These are phyloP conservation scores for Drosophila setosimentum DNA, from an alignment of 2,888 invertebrate genomes.

Conservation along the genomic window DNA sequence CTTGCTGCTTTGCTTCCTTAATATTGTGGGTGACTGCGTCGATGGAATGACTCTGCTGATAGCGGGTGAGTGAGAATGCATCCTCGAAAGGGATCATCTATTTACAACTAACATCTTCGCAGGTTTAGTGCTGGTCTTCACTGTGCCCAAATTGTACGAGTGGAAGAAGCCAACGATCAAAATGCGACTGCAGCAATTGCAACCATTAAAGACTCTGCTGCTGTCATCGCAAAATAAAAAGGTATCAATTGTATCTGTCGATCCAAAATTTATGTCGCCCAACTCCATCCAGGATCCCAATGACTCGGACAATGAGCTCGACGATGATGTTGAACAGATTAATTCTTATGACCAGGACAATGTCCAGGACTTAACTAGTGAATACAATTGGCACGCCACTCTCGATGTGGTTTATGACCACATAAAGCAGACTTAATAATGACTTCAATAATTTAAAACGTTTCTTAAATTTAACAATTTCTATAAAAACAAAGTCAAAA, in stretches of 20 bases:
- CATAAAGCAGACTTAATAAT: slow-evolving; percentile 23
- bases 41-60: slow-evolving; percentile 33
- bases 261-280: slow-evolving; percentile 16
- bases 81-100: not conserved
- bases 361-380: not conserved
- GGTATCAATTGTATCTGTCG: slow-evolving; percentile 31
- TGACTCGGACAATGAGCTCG: not conserved
- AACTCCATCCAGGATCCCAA: slow-evolving; percentile 5
- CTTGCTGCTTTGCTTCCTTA: slow-evolving; percentile 29
- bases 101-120: not conserved
- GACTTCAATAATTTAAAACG: not conserved
- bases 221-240: slow-evolving; percentile 12
- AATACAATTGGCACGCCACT: slow-evolving; percentile 28
- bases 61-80: slow-evolving; percentile 26
- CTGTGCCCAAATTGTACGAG: slow-evolving; percentile 56
- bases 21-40: slow-evolving; percentile 45
- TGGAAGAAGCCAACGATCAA: slow-evolving; percentile 38
- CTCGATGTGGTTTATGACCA: slow-evolving; percentile 7
- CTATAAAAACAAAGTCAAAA: not conserved
- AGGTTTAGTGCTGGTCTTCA: slow-evolving; percentile 53
- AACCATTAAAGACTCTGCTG: slow-evolving; percentile 13
- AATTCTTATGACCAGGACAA: not conserved
- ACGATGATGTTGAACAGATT: not conserved
- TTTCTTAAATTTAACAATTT: not conserved
- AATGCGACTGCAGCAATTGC: slow-evolving; percentile 21